A percentile compares a stretch with the other conserved stretches of the same genome.
Evolutionary conservation across 2,113 vertebrate species (phyloP).

Genomic region (Raja brachyura): DNA sequence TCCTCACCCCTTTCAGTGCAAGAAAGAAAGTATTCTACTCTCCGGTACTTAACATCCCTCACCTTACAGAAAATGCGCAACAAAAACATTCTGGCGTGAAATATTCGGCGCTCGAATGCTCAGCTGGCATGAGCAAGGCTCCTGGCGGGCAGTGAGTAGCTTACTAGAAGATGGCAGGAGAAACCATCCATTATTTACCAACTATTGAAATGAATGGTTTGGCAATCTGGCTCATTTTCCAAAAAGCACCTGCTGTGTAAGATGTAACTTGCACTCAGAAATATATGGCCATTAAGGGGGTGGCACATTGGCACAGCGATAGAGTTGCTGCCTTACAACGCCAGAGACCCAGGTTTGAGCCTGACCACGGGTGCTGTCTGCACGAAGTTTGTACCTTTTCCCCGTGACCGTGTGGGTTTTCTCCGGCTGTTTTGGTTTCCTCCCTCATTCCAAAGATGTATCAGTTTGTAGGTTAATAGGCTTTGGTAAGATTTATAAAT

Average conservation of each 20-base stretch:
- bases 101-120: not conserved
- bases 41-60: not conserved
- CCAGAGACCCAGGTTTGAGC: no score
- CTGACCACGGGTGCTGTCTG: no score
- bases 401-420: no score
- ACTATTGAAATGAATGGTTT: not conserved
- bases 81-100: not conserved
- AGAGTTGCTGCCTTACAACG: no score
- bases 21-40: not conserved
- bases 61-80: not conserved
- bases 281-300: not conserved
- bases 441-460: no score
- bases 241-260: not conserved
- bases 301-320: no score
- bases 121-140: not conserved
- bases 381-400: no score
- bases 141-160: not conserved
- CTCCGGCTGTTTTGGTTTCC: no score
- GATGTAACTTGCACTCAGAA: not conserved
- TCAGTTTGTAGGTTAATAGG: no score
- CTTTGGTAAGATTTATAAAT: no score
- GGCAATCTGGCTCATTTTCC: not conserved
- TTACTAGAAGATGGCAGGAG: not conserved
- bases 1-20: not conserved
- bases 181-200: not conserved